These are phyloP conservation scores for Astyanax mexicanus DNA, from an alignment of 2,797 vertebrate genomes.

Conservation along the genomic window DNA sequence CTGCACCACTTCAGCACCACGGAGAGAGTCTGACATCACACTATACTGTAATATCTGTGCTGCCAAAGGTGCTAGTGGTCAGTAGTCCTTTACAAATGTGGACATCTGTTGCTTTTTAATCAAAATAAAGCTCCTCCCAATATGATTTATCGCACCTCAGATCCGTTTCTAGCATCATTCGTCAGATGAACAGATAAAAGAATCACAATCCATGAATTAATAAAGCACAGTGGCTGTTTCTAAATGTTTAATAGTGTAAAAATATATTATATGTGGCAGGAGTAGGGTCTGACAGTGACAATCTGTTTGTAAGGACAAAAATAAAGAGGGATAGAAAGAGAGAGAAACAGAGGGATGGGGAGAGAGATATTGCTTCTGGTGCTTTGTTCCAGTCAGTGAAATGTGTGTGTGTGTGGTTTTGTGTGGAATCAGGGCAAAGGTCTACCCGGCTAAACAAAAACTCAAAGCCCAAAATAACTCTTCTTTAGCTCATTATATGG, in stretches of 20 bases:
- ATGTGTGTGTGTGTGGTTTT: constrained; percentile 28
- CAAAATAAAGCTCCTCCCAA: neutral
- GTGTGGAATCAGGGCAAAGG: neutral
- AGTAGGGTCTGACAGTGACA: too few species aligned
- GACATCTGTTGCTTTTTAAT: neutral
- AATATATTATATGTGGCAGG: too few species aligned
- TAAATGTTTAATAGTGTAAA: neutral
- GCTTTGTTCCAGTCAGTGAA: constrained; percentile 11
- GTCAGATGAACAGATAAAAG: too few species aligned
- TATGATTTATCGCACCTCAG: neutral
- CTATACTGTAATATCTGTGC: constrained; percentile 24
- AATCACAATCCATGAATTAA: too few species aligned
- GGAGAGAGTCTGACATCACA: constrained; percentile 38
- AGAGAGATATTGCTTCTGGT: neutral
- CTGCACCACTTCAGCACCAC: constrained; percentile 38
- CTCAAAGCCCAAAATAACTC: neutral
- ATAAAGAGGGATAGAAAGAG: neutral
- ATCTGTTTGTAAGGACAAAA: neutral
- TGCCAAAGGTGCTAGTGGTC: neutral
- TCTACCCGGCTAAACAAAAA: constrained; percentile 2
- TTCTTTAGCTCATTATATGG: neutral
- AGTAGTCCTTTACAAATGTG: too few species aligned
- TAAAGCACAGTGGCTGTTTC: neutral
- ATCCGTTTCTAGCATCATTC: too few species aligned
- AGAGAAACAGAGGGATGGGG: neutral